These are phyloP conservation scores for Eufriesea mexicana DNA, from an alignment of 1,140 invertebrate species.

Conservation along the genomic window DNA sequence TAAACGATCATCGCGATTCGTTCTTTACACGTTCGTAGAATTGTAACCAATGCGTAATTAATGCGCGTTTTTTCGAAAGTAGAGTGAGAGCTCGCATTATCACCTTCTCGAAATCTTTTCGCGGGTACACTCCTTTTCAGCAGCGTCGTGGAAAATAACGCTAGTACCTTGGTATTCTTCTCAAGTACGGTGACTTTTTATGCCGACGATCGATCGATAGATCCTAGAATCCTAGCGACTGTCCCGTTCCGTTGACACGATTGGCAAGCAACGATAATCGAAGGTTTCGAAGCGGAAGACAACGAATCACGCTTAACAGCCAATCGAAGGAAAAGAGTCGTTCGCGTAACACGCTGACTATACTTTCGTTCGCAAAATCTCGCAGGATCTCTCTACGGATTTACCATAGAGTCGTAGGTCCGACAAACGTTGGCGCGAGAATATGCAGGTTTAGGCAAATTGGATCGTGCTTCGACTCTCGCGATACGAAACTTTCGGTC, in stretches of 20 bases:
- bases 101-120: background rate
- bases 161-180: no score
- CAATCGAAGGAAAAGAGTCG: constrained; percentile 62
- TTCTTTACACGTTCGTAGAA: background rate
- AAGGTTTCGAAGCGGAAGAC: constrained; percentile 69
- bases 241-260: constrained; percentile 66
- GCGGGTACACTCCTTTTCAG: background rate
- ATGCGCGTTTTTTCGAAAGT: background rate
- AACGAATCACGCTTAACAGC: constrained; percentile 41
- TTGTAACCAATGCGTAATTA: background rate
- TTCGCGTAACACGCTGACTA: constrained; percentile 33
- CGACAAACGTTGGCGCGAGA: background rate
- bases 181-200: background rate
- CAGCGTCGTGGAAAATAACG: background rate
- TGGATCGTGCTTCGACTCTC: background rate
- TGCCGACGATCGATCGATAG: constrained; percentile 35
- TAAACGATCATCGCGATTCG: background rate
- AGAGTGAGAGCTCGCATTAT: background rate
- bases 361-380: constrained; percentile 21
- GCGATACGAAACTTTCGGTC: background rate
- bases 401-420: background rate
- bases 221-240: constrained; percentile 48
- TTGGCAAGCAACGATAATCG: constrained; percentile 71
- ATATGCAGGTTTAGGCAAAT: background rate
- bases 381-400: background rate